Base-by-base conservation (phyloP, 2,888 invertebrate species). In the Agriotes lineatus region DNA sequence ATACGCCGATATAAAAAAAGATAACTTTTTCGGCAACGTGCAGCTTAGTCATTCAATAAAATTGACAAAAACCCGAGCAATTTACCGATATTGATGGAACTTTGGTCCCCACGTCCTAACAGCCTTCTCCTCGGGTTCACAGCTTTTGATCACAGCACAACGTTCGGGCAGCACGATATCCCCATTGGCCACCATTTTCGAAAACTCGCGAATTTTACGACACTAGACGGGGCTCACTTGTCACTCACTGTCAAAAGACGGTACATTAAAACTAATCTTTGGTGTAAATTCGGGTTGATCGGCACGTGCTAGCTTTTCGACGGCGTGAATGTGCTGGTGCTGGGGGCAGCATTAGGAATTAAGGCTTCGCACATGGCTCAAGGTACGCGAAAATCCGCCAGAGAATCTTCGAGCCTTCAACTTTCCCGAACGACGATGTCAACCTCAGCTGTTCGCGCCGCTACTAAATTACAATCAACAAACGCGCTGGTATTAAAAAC, bases 171-270 rank as follows among this genome's bases (percentile, higher is more conserved):
- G 73, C 42, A 77, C 74, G 66, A 74, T 75, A 62, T 76, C 76
- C 48, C 76, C 76, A 70, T 76, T 78, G 37, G 79, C 79, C 22
- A 80, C 80, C 81, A 80, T 80, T 67, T 72, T 3, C 3, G n/a
- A 18, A 7, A 22, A 48, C 1, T 2, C 1, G 2, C 6, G 12
- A 48, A 48, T n/a, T n/a, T 4, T 2, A 48, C 20, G 3, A 1
- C n/a, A 19, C 22, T 22, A n/a, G n/a, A n/a, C n/a, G n/a, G n/a
- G n/a, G n/a, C n/a, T n/a, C n/a, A n/a, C n/a, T n/a, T n/a, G n/a
- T n/a, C n/a, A n/a, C n/a, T n/a, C n/a, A n/a, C n/a, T n/a, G n/a
- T n/a, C n/a, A n/a, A n/a, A n/a, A n/a, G n/a, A n/a, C n/a, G n/a
- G n/a, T n/a, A n/a, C n/a, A n/a, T n/a, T n/a, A n/a, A n/a, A n/a